Evolutionary conservation across 2,888 invertebrate species (phyloP).

Genomic region (Antheraea assamensis): DNA sequence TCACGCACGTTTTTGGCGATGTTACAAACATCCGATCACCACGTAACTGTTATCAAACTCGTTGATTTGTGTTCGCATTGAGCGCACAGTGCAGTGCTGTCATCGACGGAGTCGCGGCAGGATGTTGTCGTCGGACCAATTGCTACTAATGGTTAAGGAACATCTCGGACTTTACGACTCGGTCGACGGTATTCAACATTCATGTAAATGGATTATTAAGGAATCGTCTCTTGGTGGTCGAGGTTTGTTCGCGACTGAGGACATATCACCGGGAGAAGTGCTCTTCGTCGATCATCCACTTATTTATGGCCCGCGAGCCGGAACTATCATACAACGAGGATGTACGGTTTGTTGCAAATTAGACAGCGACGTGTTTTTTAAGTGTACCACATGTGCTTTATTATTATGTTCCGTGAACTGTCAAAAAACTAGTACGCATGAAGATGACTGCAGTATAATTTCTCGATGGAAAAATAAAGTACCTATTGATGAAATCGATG

Average conservation of each 20-base stretch:
- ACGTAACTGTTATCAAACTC: slow-evolving; percentile 70
- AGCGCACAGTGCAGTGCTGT: slow-evolving; percentile 72
- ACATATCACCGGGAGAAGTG: slow-evolving; percentile 85
- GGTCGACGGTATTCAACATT: slow-evolving; percentile 50
- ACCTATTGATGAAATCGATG: slow-evolving; percentile 63
- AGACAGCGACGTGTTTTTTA: slow-evolving; percentile 58
- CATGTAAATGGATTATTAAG: slow-evolving; percentile 82
- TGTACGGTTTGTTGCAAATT: slow-evolving; percentile 85
- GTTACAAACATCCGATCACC: slow-evolving; percentile 59
- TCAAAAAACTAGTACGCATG: slow-evolving; percentile 81
- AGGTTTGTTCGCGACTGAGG: slow-evolving; percentile 86
- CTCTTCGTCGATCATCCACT: slow-evolving; percentile 88
- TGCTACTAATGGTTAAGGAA: slow-evolving; percentile 71
- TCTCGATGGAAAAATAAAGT: slow-evolving; percentile 81
- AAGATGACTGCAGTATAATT: slow-evolving; percentile 85
- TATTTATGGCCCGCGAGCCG: slow-evolving; percentile 85
- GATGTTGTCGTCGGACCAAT: slow-evolving; percentile 79
- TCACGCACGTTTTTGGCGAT: slow-evolving; percentile 61
- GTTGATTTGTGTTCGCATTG: slow-evolving; percentile 69
- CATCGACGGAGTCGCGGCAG: slow-evolving; percentile 68
- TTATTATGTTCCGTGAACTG: slow-evolving; percentile 86
- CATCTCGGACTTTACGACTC: slow-evolving; percentile 65
- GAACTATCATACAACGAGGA: slow-evolving; percentile 77
- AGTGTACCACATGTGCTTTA: slow-evolving; percentile 86
- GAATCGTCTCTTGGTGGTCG: slow-evolving; percentile 85